Percentiles rank a stretch among this genome's conserved stretches.
These are phyloP conservation scores for Pegoplata infirma DNA, from an alignment of 2,888 invertebrate species.

Conservation along the genomic window DNA sequence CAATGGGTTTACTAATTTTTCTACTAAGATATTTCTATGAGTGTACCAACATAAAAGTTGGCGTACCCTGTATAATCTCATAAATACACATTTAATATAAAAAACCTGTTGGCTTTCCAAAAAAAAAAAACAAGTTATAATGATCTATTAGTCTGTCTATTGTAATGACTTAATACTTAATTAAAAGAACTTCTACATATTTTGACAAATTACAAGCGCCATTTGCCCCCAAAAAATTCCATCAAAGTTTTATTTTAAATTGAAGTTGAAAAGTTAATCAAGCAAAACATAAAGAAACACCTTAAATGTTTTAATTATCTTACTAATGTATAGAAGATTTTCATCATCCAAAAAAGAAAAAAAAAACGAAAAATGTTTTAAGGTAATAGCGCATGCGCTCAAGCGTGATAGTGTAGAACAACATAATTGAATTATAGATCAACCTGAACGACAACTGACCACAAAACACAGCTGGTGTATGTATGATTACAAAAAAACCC, in stretches of 20 bases:
- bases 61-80: too few species aligned
- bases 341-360: not conserved
- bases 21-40: too few species aligned
- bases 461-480: conserved; percentile 41
- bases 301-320: conserved; percentile 45
- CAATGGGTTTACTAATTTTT: too few species aligned
- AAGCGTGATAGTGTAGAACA: conserved; percentile 15
- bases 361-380: conserved; percentile 12
- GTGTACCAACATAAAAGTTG: too few species aligned
- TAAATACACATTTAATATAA: too few species aligned
- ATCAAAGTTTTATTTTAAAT: conserved; percentile 31
- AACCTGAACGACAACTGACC: conserved; percentile 32
- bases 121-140: too few species aligned
- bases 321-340: conserved; percentile 9
- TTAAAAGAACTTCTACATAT: too few species aligned
- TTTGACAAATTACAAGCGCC: conserved; percentile 51
- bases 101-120: too few species aligned
- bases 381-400: conserved; percentile 36
- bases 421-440: conserved; percentile 49
- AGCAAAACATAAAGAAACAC: conserved; percentile 41
- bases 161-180: too few species aligned
- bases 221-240: conserved; percentile 7
- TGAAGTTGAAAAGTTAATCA: conserved; percentile 47
- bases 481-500: not conserved
- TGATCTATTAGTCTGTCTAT: too few species aligned